These are phyloP conservation scores for Bothrops jararaca DNA, from an alignment of 2,113 vertebrate genomes.

Conservation along the genomic window DNA sequence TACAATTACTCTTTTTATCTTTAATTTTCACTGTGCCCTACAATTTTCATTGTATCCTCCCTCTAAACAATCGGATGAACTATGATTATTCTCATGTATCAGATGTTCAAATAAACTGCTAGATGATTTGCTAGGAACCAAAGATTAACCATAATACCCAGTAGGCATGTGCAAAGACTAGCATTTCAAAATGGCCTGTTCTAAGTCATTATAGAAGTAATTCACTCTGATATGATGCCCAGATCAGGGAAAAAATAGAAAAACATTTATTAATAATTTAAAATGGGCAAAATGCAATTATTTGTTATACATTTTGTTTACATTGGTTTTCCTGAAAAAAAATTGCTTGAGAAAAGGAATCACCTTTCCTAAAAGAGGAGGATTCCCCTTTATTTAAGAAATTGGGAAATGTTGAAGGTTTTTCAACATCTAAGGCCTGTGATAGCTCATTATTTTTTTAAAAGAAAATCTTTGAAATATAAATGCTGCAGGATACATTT, in stretches of 20 bases:
- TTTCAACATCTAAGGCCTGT: background rate
- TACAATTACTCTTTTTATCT: background rate
- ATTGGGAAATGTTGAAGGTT: background rate
- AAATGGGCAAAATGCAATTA: background rate
- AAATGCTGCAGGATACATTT: background rate
- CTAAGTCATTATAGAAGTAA: background rate
- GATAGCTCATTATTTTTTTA: background rate
- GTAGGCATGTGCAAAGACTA: background rate
- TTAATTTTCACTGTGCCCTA: constrained; percentile 6
- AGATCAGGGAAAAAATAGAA: background rate
- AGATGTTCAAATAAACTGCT: background rate
- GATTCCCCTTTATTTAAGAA: background rate
- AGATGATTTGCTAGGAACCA: background rate
- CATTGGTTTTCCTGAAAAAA: background rate
- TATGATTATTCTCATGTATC: background rate
- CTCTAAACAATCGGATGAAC: background rate
- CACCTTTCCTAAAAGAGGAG: background rate
- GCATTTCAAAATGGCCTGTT: background rate
- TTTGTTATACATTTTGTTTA: background rate
- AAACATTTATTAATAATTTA: background rate
- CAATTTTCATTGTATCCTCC: constrained; percentile 15
- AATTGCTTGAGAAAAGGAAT: background rate
- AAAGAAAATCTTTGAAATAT: background rate
- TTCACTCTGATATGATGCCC: background rate
- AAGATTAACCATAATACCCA: background rate